Percentiles rank a stretch among this genome's conserved stretches.
These are phyloP conservation scores for Caenorhabditis tropicalis DNA, from an alignment of 1,140 invertebrate species.

Conservation along the genomic window DNA sequence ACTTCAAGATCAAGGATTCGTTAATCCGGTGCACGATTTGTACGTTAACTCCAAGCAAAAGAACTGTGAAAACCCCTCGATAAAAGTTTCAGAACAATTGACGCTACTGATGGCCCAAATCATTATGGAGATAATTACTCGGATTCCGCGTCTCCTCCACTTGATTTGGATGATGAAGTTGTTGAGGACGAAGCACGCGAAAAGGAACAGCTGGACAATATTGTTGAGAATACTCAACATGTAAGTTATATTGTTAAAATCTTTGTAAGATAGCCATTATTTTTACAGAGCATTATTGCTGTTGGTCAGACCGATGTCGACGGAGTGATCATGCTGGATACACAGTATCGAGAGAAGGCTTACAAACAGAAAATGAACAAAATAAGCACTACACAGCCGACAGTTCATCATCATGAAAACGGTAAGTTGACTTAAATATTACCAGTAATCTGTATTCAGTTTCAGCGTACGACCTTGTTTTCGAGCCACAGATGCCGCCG, in stretches of 20 bases:
- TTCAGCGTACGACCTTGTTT: background rate
- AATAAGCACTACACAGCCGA: background rate
- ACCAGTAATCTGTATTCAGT: background rate
- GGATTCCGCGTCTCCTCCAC: background rate
- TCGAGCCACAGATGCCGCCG: conserved; percentile 20
- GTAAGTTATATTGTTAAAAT: background rate
- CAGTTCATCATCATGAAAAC: background rate
- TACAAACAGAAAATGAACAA: background rate
- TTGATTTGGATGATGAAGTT: background rate
- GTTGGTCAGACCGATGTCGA: conserved; percentile 12
- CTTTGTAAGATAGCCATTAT: background rate
- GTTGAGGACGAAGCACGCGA: background rate
- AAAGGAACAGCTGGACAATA: conserved; percentile 15
- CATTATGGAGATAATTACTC: background rate
- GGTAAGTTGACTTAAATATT: background rate
- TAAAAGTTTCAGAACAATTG: conserved; percentile 1
- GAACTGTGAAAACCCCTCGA: background rate
- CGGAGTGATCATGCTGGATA: conserved; percentile 4
- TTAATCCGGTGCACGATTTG: conserved; percentile 22
- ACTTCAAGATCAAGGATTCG: conserved; percentile 19
- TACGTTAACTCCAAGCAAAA: background rate
- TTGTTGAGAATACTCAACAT: conserved; percentile 23
- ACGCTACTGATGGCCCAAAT: background rate
- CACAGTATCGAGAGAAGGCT: background rate
- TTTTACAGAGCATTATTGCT: conserved; percentile 24